A percentile compares a stretch with the other conserved stretches of the same genome.
These are phyloP conservation scores for Calameuta pallipes DNA, from an alignment of 2,888 invertebrate genomes.

Conservation along the genomic window DNA sequence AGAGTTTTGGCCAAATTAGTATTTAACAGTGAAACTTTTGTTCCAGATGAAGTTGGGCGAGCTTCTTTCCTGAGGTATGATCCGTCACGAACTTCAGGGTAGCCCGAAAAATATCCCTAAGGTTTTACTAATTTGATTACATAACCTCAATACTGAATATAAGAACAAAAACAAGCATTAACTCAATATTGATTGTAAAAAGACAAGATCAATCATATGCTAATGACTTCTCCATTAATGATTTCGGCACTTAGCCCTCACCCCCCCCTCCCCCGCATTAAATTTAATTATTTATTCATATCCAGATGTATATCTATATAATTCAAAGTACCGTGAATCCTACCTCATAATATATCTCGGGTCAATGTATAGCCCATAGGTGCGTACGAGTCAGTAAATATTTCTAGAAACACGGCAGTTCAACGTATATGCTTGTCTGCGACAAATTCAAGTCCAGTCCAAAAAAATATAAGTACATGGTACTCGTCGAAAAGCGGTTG, in stretches of 20 bases:
- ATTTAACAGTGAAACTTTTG: slow-evolving; percentile 55
- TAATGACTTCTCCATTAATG: neutral
- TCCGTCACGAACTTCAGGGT: neutral
- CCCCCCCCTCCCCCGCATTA: neutral
- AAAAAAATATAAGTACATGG: neutral
- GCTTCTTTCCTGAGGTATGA: slow-evolving; percentile 3
- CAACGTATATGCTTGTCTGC: neutral
- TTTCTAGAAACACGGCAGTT: neutral
- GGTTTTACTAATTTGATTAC: neutral
- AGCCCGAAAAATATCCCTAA: neutral
- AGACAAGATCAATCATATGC: neutral
- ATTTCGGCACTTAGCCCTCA: neutral
- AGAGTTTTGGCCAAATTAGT: slow-evolving; percentile 45
- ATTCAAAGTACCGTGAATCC: neutral
- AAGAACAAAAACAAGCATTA: neutral
- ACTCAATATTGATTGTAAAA: neutral
- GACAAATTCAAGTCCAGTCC: neutral
- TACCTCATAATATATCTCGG: neutral
- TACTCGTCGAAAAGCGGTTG: neutral
- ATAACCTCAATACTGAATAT: neutral
- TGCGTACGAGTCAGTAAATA: neutral
- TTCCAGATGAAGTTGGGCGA: slow-evolving; percentile 23
- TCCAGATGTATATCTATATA: neutral
- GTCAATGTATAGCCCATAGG: neutral
- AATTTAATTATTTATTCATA: neutral